Percentiles rank a stretch among this genome's conserved stretches.
phyloP scores from a whole-genome alignment of 2,888 invertebrate genomes.

The Perdita meconis region DNA sequence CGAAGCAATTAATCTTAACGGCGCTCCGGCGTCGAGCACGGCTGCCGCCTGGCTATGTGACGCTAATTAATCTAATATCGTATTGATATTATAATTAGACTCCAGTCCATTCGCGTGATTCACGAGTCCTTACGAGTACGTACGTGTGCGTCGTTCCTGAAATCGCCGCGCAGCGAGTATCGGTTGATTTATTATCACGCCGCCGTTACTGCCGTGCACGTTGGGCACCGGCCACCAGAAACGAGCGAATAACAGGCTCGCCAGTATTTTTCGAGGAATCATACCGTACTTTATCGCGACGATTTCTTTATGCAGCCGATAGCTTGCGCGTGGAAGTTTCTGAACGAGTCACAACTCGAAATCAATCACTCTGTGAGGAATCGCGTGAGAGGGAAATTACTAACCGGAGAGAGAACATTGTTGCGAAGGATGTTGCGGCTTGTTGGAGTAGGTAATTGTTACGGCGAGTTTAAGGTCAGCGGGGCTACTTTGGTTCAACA shows the following conservation, averaged over 20 bases:
- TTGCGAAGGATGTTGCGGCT: no score
- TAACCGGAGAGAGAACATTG: no score
- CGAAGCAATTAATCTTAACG: slow-evolving; percentile 71
- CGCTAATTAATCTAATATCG: slow-evolving; percentile 71
- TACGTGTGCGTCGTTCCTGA: slow-evolving; percentile 40
- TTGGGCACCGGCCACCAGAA: not conserved
- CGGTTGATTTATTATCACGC: slow-evolving; percentile 53
- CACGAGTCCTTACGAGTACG: slow-evolving; percentile 39
- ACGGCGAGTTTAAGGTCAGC: no score
- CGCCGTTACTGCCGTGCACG: slow-evolving; percentile 5
- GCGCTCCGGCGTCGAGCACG: slow-evolving; percentile 52
- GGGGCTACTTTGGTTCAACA: no score
- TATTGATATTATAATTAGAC: slow-evolving; percentile 70
- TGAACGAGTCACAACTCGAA: no score
- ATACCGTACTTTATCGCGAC: slow-evolving; percentile 9
- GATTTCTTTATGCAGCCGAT: slow-evolving; percentile 14
- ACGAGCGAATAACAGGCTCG: no score
- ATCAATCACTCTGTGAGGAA: no score
- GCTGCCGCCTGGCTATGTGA: slow-evolving; percentile 66
- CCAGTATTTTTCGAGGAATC: slow-evolving; percentile 15
- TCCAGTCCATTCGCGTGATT: slow-evolving; percentile 50
- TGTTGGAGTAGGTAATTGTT: no score
- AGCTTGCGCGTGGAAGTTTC: slow-evolving; percentile 10
- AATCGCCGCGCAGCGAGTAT: slow-evolving; percentile 38
- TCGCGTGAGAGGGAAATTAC: no score